Base-by-base conservation (phyloP, 2,888 invertebrate species). In the Copidosoma aretas region DNA sequence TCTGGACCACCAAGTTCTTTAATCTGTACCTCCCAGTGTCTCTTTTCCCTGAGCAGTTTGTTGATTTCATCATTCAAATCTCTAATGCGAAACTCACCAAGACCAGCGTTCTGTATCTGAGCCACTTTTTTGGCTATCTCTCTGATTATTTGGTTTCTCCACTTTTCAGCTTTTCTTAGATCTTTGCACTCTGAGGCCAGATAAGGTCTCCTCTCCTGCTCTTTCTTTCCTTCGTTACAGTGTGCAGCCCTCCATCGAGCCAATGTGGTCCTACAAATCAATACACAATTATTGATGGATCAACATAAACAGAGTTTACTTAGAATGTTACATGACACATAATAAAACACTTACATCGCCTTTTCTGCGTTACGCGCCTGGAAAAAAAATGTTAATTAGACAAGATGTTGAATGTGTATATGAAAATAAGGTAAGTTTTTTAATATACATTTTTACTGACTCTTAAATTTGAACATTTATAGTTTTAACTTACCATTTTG, bases 41-140 rank as follows among this genome's bases (percentile, higher is more conserved):
- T 89, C 81, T 98, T 98, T 81, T 98, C 97, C 58, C 98, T 87
- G 70, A 99, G 87, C 73, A 98, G 84, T 85, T 99, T 98, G 85
- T 99, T 99, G 75, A 99, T 99, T 85, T 99, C 98, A 85, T 99
- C 99, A 83, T 99, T 99, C 24, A 99, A 86, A 82, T 99, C 99
- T 19, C 99, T 89, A 73, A 99, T 94, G 25, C 98, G 91, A 83
- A 98, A 99, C 85, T 99, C 99, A 3, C 99, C 99, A n/a, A 99
- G 87, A 68, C 99, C 99, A 74, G 99, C 96, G 85, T 98, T 98
- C 84, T 99, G 99, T 82, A 99, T 99, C 84, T 98, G 97, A 1
- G 98, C 94, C 0, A 99, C 98, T 87, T 99, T 99, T 81, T 97
- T 94, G 0, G 98, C 96, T 53, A 99, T 93, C 85, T 99, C 99